phyloP scores from a whole-genome alignment of 2,888 invertebrate genomes.

The Epinotia nisella region DNA sequence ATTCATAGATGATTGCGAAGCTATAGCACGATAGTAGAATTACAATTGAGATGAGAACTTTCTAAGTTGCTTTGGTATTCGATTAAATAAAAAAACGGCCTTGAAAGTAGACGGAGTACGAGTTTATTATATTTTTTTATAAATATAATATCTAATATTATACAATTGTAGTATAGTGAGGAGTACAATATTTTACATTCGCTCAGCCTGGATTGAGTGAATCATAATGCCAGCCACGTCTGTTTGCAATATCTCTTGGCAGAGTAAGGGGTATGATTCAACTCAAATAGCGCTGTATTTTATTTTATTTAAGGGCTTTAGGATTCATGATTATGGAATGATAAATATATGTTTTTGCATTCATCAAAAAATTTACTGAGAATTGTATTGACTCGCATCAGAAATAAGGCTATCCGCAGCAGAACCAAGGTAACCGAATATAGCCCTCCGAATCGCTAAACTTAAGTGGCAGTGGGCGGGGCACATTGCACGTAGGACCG shows the following conservation, averaged over 20 bases:
- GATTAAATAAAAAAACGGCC: not conserved
- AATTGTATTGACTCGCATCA: not conserved
- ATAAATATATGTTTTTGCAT: not conserved
- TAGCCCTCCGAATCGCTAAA: too few species aligned
- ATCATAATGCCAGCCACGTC: conserved; percentile 59
- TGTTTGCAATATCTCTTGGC: conserved; percentile 58
- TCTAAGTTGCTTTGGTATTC: not conserved
- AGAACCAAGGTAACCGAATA: too few species aligned
- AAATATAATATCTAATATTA: conserved; percentile 1
- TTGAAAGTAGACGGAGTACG: not conserved
- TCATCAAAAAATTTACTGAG: conserved; percentile 7
- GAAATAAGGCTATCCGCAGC: too few species aligned
- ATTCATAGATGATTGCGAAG: not conserved
- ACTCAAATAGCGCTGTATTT: conserved; percentile 42
- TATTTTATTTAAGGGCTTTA: conserved; percentile 17
- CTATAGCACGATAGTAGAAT: not conserved
- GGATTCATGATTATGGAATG: not conserved
- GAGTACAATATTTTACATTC: conserved; percentile 27
- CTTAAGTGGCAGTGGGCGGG: too few species aligned
- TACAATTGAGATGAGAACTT: too few species aligned
- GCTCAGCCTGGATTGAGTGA: conserved; percentile 50
- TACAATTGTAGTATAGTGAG: not conserved
- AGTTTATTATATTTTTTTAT: conserved; percentile 5
- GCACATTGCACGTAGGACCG: too few species aligned
- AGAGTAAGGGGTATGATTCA: conserved; percentile 56